Percentiles rank a stretch among this genome's conserved stretches.
Evolutionary conservation across 2,797 vertebrate species (phyloP).

Genomic region (Eidolon dupreanum): DNA sequence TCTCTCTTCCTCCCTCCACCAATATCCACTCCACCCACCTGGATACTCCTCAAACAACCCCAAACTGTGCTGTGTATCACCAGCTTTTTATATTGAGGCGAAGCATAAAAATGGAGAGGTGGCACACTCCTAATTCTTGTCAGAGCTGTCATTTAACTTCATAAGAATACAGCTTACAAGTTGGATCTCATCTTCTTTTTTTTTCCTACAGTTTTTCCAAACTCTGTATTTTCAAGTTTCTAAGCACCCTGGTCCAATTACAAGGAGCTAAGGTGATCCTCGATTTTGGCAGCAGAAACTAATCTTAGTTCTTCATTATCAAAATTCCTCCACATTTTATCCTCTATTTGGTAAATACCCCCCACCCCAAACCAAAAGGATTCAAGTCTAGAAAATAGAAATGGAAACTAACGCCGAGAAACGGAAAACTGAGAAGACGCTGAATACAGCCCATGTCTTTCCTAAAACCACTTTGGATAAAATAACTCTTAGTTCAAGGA

Average conservation of each 20-base stretch:
- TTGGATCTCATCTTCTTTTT: background rate
- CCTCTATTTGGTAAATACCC: background rate
- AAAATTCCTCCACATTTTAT: background rate
- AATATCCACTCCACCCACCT: background rate
- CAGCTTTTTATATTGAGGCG: background rate
- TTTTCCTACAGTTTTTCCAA: background rate
- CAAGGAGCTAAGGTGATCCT: background rate
- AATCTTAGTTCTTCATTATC: background rate
- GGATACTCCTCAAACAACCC: background rate
- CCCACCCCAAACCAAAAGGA: background rate
- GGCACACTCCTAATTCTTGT: background rate
- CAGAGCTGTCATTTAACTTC: background rate
- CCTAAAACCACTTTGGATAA: background rate
- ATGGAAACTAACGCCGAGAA: conserved; percentile 6
- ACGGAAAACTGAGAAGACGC: background rate
- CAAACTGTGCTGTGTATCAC: background rate
- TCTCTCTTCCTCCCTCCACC: background rate
- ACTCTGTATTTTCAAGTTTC: conserved; percentile 11
- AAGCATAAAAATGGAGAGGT: background rate
- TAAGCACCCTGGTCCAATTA: background rate
- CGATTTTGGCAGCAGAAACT: conserved; percentile 16
- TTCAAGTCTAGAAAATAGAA: conserved; percentile 38
- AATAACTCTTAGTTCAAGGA: background rate
- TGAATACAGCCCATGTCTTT: background rate
- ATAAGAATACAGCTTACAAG: background rate